Conservation (phyloP, 2,888 invertebrate genomes). For the Drosophila lutescens region DNA sequence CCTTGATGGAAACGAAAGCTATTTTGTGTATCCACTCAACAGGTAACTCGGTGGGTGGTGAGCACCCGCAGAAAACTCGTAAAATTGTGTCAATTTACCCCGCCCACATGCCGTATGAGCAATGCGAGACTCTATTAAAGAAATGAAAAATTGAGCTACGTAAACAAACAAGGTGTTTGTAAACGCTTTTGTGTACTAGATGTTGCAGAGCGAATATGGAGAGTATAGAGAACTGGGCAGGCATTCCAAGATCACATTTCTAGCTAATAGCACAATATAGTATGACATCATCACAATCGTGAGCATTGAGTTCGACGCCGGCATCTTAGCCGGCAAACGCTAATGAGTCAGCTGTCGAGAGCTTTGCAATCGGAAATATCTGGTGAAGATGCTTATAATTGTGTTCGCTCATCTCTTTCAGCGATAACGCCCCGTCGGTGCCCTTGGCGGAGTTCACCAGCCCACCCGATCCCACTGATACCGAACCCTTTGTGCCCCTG, state of each 20-base stretch:
- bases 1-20: conserved; percentile 26
- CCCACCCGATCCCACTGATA: conserved; percentile 54
- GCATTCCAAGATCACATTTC: conserved; percentile 47
- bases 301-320: conserved; percentile 50
- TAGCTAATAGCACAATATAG: conserved; percentile 19
- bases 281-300: conserved; percentile 42
- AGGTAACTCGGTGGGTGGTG: conserved; percentile 38
- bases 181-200: conserved; percentile 13
- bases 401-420: conserved; percentile 4
- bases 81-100: conserved; percentile 67
- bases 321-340: conserved; percentile 45
- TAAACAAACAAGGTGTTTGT: conserved; percentile 51
- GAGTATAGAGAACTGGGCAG: conserved; percentile 2
- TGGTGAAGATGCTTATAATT: conserved; percentile 11
- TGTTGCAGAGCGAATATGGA: not conserved
- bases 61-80: conserved; percentile 12
- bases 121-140: conserved; percentile 54
- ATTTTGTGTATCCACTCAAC: conserved; percentile 48
- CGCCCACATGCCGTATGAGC: conserved; percentile 58
- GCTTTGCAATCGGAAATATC: conserved; percentile 24
- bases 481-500: conserved; percentile 61
- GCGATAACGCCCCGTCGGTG: conserved; percentile 60
- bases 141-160: conserved; percentile 40
- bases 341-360: conserved; percentile 66
- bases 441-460: conserved; percentile 62